Base-by-base conservation (phyloP, 1,140 invertebrate genomes). In the Macrosteles quadrilineatus region DNA sequence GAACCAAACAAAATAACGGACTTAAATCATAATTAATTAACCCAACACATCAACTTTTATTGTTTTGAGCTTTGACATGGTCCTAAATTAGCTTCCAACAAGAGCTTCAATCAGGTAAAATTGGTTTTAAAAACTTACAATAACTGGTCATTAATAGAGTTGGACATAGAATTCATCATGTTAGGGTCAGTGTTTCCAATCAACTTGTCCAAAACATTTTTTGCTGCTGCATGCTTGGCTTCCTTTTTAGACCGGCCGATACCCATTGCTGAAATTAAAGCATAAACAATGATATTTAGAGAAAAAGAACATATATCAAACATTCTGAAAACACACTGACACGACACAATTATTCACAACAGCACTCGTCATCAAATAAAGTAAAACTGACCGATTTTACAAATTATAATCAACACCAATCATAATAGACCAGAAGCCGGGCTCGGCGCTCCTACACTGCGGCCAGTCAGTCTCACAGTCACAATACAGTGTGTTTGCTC, bases 401-500 rank as follows among this genome's bases (percentile, higher is more conserved):
- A n/a, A n/a, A n/a, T n/a, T n/a, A n/a, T n/a, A n/a, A n/a, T n/a
- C n/a, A n/a, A n/a, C n/a, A n/a, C n/a, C n/a, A n/a, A n/a, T n/a
- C n/a, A n/a, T n/a, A n/a, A n/a, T n/a, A n/a, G n/a, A n/a, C n/a
- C n/a, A n/a, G n/a, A n/a, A n/a, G n/a, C n/a, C n/a, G n/a, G n/a
- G n/a, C n/a, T n/a, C n/a, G n/a, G n/a, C n/a, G n/a, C n/a, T n/a
- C n/a, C n/a, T n/a, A n/a, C n/a, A n/a, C n/a, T n/a, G n/a, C n/a
- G n/a, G n/a, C n/a, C n/a, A 43, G n/a, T n/a, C n/a, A n/a, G n/a
- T n/a, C n/a, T n/a, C n/a, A n/a, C n/a, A n/a, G n/a, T n/a, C n/a
- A n/a, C 71, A 70, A 70, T 43, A 57, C 25, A 71, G 36, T 32
- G 6, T 19, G 9, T 55, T 12, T 25, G 17, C 30, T 21, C 31